A percentile compares a stretch with the other conserved stretches of the same genome.
Conservation (phyloP, 2,113 vertebrate species). For the Crypturellus undulatus region DNA sequence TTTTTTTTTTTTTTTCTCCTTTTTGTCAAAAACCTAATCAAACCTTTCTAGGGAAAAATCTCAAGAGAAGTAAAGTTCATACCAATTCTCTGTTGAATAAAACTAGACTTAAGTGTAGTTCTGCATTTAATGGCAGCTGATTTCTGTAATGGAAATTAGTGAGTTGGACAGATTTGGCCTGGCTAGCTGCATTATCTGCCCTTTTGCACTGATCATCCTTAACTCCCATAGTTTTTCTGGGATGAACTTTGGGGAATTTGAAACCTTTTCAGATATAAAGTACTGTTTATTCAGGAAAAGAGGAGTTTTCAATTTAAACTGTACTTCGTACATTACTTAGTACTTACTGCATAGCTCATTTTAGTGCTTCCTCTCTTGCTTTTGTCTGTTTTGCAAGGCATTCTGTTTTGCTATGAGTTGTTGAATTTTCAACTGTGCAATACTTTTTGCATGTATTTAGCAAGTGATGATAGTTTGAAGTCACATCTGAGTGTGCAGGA, state of each 20-base stretch:
- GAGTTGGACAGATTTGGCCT: not conserved
- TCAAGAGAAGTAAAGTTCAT: not conserved
- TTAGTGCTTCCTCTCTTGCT: slow-evolving; percentile 7
- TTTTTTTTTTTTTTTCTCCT: not conserved
- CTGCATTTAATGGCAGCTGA: not conserved
- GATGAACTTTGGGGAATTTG: not conserved
- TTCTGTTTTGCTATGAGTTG: slow-evolving; percentile 13
- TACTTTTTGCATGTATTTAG: slow-evolving; percentile 49
- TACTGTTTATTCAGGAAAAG: not conserved
- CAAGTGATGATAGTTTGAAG: slow-evolving; percentile 55
- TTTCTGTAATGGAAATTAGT: slow-evolving; percentile 1
- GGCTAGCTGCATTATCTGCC: not conserved
- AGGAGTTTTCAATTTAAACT: not conserved
- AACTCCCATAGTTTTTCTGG: not conserved
- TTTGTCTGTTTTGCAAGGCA: not conserved
- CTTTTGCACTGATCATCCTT: not conserved
- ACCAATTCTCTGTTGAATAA: not conserved
- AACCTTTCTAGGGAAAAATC: not conserved
- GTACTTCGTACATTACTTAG: not conserved
- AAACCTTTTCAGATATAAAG: slow-evolving; percentile 23
- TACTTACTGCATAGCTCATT: not conserved
- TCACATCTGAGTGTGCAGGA: slow-evolving; percentile 54
- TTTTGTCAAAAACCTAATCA: not conserved
- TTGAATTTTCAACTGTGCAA: not conserved
- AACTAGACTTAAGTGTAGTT: not conserved